Evolutionary conservation across 2,113 vertebrate genomes (phyloP), one percentile per base, ranked within the genome.

Genomic region (Gopherus flavomarginatus): DNA sequence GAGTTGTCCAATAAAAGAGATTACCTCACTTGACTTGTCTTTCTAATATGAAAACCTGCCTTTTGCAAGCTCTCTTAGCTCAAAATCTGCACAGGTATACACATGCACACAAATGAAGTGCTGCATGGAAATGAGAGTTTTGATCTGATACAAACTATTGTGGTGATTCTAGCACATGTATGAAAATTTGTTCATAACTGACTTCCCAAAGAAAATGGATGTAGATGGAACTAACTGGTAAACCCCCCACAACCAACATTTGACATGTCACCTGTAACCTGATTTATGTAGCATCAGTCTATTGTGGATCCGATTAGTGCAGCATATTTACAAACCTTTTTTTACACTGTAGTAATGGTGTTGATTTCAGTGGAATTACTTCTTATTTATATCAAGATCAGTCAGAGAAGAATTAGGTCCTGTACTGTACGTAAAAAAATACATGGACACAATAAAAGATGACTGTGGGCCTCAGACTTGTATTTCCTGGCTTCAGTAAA

Each of bases 111-210:
- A 62, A 17, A 38, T 59, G 49, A 91, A 42, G 4, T 54, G 19
- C 59, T 54, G 1, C 24, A 4, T 24, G 8, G 11, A 2, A 88
- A 88, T 29, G 13, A 72, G 81, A n/a, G 4, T 49, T 2, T 42
- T 12, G 62, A 52, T 50, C 27, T 8, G 4, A 44, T 59, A 9
- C 4, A 1, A 7, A 4, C 84, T 24, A 3, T 5, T 0, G 22
- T 83, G 3, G 49, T 89, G 6, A 11, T 83, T 86, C 72, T 86
- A 13, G 9, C 21, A 5, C 29, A 16, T 5, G 2, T 44, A 65
- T 42, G 3, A 42, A 77, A 77, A 47, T 47, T 77, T 44, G 22
- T 47, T 77, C 75, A 26, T 26, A 77, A 44, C 24, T 7, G 75
- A 44, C 22, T 77, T 42, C 24, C 42, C 42, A 77, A 77, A 27